Conservation (phyloP, 2,888 invertebrate genomes). For the Drosophila yooni region DNA sequence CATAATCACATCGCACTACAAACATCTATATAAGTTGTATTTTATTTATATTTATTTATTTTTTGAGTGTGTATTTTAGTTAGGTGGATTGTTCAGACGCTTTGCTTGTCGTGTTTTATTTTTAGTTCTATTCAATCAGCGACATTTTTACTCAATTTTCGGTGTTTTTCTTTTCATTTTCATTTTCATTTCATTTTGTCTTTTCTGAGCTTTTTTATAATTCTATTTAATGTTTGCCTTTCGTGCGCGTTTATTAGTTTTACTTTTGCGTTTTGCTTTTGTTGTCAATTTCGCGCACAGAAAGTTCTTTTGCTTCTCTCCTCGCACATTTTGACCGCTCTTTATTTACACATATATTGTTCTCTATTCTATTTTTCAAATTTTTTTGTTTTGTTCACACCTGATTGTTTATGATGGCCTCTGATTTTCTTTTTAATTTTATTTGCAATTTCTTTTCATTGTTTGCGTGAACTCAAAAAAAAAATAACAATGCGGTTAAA, state of each 20-base stretch:
- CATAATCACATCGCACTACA: constrained; percentile 51
- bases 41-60: constrained; percentile 20
- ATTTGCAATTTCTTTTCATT: constrained; percentile 26
- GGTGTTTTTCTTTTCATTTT: constrained; percentile 42
- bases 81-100: constrained; percentile 72
- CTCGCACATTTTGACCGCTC: constrained; percentile 14
- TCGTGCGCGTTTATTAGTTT: constrained; percentile 44
- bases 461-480: constrained; percentile 16
- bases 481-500: constrained; percentile 31
- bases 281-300: constrained; percentile 24
- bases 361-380: constrained; percentile 6
- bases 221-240: constrained; percentile 61
- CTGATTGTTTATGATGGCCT: constrained; percentile 55
- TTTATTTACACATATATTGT: constrained; percentile 18
- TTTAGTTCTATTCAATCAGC: constrained; percentile 81
- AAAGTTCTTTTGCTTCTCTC: constrained; percentile 24
- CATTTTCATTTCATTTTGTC: constrained; percentile 28
- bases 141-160: constrained; percentile 64
- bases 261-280: constrained; percentile 37
- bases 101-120: constrained; percentile 67
- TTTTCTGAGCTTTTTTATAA: constrained; percentile 14
- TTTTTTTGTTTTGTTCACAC: constrained; percentile 46
- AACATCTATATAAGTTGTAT: constrained; percentile 33
- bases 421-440: constrained; percentile 30
- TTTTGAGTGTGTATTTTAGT: constrained; percentile 35